Percentiles rank a stretch among this genome's conserved stretches.
These are phyloP conservation scores for Phoeniculus purpureus DNA, from an alignment of 2,797 vertebrate genomes.

Conservation along the genomic window DNA sequence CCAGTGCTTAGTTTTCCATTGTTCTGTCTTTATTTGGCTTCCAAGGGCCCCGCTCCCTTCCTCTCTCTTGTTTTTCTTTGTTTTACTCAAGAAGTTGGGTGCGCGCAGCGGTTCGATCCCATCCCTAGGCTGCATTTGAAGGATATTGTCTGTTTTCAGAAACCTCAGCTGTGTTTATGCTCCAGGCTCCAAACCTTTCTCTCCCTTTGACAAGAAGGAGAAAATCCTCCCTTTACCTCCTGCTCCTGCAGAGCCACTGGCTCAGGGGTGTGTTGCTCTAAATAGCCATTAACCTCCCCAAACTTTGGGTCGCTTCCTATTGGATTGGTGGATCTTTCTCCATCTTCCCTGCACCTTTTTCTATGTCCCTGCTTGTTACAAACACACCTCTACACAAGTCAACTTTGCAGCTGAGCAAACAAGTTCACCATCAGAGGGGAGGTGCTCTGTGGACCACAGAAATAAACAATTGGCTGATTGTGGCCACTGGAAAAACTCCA, in stretches of 20 bases:
- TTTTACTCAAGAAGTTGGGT: conserved; percentile 2
- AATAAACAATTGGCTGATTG: background rate
- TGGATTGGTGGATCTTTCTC: background rate
- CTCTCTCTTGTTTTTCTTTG: background rate
- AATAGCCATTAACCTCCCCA: conserved; percentile 10
- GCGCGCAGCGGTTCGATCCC: background rate
- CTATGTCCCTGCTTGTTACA: background rate
- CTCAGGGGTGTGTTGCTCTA: background rate
- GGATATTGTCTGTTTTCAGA: conserved; percentile 48
- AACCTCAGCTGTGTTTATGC: conserved; percentile 36
- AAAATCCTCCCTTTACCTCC: background rate
- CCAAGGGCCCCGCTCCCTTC: background rate
- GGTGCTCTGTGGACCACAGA: background rate
- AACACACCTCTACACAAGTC: background rate
- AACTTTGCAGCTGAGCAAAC: background rate
- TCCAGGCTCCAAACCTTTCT: conserved; percentile 22
- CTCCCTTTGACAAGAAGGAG: background rate
- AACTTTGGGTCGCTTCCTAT: background rate
- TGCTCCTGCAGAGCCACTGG: background rate
- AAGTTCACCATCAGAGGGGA: background rate
- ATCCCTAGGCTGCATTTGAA: conserved; percentile 51
- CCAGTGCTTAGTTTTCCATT: conserved; percentile 20
- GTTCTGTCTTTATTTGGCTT: conserved; percentile 43
- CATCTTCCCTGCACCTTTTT: background rate
- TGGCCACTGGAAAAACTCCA: background rate